These are phyloP conservation scores for Scaptomyza cyrtandrae DNA, from an alignment of 2,888 invertebrate genomes.

Conservation along the genomic window DNA sequence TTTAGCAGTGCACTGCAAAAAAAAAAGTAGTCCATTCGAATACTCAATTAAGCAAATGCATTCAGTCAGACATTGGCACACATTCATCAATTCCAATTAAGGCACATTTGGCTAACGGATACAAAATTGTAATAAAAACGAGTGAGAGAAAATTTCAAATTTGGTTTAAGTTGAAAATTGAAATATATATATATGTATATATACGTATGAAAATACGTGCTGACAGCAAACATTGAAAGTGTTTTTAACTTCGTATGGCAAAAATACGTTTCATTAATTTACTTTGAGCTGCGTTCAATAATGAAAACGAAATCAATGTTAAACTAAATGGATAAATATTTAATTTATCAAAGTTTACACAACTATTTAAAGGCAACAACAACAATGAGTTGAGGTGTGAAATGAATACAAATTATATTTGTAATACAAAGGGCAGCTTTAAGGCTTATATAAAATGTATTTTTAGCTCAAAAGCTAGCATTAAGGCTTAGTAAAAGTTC, in stretches of 20 bases:
- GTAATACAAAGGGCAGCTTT: too few relatives aligned
- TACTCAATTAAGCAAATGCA: constrained; percentile 72
- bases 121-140: neutral
- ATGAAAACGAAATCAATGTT: constrained; percentile 12
- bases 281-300: neutral
- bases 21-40: constrained; percentile 41
- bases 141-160: neutral
- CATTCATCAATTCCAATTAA: constrained; percentile 75
- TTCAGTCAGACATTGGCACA: constrained; percentile 4
- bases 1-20: constrained; percentile 10
- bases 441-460: too few relatives aligned
- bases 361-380: neutral
- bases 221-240: constrained; percentile 70
- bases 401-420: neutral
- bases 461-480: too few relatives aligned
- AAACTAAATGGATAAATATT: constrained; percentile 7
- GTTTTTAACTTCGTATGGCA: too few relatives aligned
- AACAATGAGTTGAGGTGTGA: too few relatives aligned
- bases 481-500: too few relatives aligned
- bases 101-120: constrained; percentile 13
- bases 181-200: constrained; percentile 10
- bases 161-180: constrained; percentile 28
- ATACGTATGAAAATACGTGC: neutral
- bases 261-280: constrained; percentile 17
- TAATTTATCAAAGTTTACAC: neutral